These are phyloP conservation scores for Lemur catta DNA, from an alignment of 2,797 vertebrate species.

Conservation along the genomic window DNA sequence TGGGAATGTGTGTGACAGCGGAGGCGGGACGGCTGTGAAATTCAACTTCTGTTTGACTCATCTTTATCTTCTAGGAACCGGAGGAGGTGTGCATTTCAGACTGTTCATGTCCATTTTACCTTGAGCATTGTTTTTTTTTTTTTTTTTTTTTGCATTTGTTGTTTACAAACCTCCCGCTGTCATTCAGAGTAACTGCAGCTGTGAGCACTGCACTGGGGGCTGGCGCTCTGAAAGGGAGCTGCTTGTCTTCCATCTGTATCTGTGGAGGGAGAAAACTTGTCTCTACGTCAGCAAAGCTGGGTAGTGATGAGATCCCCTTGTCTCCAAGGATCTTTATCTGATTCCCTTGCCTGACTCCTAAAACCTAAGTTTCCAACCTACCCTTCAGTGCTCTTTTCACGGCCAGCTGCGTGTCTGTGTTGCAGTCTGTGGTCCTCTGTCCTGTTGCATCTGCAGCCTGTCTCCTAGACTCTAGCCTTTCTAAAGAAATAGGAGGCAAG, in stretches of 20 bases:
- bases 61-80: slow-evolving; percentile 70
- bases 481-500: not conserved
- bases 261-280: slow-evolving; percentile 19
- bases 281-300: slow-evolving; percentile 5
- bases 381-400: not conserved
- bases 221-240: slow-evolving; percentile 33
- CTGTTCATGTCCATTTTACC: slow-evolving; percentile 14
- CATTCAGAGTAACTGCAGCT: slow-evolving; percentile 21
- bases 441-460: not conserved
- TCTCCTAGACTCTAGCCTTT: not conserved
- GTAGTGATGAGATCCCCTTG: not conserved
- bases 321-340: slow-evolving; percentile 47
- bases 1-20: slow-evolving; percentile 22
- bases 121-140: not conserved
- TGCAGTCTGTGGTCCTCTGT: not conserved
- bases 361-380: not conserved
- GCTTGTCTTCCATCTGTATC: slow-evolving; percentile 36
- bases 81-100: slow-evolving; percentile 42
- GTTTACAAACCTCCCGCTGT: not conserved
- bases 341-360: slow-evolving; percentile 17
- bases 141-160: not conserved
- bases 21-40: not conserved
- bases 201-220: not conserved
- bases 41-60: slow-evolving; percentile 47
- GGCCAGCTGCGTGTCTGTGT: not conserved